Conservation (phyloP, 2,888 invertebrate species). For the Pogonocherus hispidulus region DNA sequence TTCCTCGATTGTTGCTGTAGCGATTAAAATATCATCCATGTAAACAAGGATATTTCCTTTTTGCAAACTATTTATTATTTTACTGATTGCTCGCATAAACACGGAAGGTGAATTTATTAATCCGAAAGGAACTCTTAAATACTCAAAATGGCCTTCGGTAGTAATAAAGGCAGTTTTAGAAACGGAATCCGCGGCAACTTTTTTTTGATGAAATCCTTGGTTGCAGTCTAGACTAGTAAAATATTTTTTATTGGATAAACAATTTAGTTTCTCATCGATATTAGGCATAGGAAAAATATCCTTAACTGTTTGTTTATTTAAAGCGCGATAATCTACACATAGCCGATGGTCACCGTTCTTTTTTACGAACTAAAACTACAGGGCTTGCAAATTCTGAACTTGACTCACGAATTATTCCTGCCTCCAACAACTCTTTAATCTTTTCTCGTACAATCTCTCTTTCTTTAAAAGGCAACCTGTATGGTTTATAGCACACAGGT, state of each 20-base stretch:
- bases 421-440: background rate
- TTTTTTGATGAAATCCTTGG: background rate
- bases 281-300: background rate
- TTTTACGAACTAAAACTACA: no score
- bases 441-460: background rate
- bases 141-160: background rate
- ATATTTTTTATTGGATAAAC: background rate
- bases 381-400: background rate
- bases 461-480: background rate
- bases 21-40: constrained; percentile 3
- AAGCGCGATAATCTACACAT: background rate
- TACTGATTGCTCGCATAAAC: background rate
- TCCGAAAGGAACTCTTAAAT: background rate
- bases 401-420: background rate
- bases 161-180: background rate
- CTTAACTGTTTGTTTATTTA: background rate
- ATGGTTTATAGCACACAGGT: background rate
- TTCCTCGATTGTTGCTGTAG: no score
- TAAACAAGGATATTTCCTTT: background rate
- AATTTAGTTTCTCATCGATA: background rate
- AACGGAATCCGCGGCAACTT: background rate
- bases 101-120: background rate
- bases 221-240: background rate
- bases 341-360: background rate
- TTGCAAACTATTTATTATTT: background rate